Conservation (phyloP, 2,888 invertebrate genomes). For the Colletes collaris region DNA sequence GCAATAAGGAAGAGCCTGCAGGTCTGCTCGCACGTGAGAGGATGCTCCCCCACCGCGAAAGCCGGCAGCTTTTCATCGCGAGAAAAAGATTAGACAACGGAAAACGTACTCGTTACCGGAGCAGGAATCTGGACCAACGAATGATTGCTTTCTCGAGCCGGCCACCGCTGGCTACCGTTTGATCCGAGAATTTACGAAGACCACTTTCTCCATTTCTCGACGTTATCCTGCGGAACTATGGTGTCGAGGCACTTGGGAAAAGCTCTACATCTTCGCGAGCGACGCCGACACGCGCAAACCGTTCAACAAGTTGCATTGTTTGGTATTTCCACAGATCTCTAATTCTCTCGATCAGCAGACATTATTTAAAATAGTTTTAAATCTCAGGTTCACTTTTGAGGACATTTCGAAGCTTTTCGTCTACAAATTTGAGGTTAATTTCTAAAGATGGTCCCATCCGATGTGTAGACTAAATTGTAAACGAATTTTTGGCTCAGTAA, state of each 20-base stretch:
- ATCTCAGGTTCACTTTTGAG: too few species aligned
- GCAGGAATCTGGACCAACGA: conserved; percentile 37
- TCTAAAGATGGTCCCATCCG: too few species aligned
- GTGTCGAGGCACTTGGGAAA: background rate
- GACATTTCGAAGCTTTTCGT: too few species aligned
- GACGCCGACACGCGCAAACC: background rate
- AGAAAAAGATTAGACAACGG: conserved; percentile 55
- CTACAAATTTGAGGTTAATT: too few species aligned
- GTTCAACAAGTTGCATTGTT: too few species aligned
- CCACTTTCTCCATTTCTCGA: conserved; percentile 59
- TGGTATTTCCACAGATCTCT: too few species aligned
- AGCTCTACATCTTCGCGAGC: background rate
- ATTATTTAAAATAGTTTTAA: too few species aligned
- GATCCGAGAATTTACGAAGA: conserved; percentile 53
- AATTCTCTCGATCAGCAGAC: too few species aligned
- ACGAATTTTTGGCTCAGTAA: too few species aligned
- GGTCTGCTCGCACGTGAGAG: conserved; percentile 4
- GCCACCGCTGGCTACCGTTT: conserved; percentile 47
- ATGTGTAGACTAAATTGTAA: too few species aligned
- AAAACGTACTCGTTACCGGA: conserved; percentile 54
- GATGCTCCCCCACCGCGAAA: conserved; percentile 35
- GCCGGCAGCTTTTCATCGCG: conserved; percentile 36
- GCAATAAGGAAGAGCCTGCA: conserved; percentile 33
- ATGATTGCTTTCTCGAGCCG: conserved; percentile 59
- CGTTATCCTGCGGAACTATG: conserved; percentile 24